Percentiles rank a stretch among this genome's conserved stretches.
Conservation (phyloP, 2,113 vertebrate species). For the Saguinus imperator region DNA sequence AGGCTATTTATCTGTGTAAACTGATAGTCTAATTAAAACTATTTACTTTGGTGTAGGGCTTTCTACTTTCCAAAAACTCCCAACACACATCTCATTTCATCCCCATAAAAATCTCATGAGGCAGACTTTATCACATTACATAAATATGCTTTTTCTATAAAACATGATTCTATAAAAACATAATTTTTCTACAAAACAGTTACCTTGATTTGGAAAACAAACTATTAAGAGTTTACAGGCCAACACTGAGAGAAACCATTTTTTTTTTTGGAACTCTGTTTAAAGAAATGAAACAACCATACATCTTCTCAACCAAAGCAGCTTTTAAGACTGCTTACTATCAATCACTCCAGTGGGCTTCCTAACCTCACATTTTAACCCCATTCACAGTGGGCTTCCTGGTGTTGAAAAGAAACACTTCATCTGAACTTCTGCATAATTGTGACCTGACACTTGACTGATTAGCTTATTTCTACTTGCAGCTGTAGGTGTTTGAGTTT, state of each 20-base stretch:
- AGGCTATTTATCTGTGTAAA: not conserved
- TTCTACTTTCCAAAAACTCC: not conserved
- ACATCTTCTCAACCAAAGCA: not conserved
- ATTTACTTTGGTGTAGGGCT: not conserved
- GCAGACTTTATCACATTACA: not conserved
- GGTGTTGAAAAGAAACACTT: not conserved
- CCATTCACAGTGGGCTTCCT: not conserved
- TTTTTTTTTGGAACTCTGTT: not conserved
- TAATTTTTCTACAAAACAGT: not conserved
- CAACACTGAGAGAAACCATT: not conserved
- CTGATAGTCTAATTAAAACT: not conserved
- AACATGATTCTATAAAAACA: not conserved
- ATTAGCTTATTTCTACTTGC: not conserved
- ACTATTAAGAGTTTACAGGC: not conserved
- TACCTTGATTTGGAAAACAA: not conserved
- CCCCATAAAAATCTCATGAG: not conserved
- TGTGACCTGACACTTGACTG: not conserved
- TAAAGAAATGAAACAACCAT: not conserved
- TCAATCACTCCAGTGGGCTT: not conserved
- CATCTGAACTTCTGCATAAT: not conserved
- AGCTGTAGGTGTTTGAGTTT: slow-evolving; percentile 35
- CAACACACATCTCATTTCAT: not conserved
- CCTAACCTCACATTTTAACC: not conserved
- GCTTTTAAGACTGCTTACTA: not conserved
- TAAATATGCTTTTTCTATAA: not conserved